These are phyloP conservation scores for Drosophila obscura DNA, from an alignment of 1,140 invertebrate genomes.

Conservation along the genomic window DNA sequence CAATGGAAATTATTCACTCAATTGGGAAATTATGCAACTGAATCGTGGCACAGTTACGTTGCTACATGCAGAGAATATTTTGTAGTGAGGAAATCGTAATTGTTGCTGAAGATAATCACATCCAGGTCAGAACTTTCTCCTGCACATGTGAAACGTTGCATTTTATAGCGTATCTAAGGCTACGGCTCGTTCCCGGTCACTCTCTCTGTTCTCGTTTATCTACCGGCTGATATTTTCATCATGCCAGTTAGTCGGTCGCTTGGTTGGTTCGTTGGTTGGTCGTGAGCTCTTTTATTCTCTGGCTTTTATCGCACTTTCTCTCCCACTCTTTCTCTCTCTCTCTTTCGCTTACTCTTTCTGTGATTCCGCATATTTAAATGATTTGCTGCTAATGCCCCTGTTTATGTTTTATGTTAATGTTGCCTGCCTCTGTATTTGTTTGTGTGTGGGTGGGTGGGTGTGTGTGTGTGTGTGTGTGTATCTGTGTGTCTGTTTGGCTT, in stretches of 20 bases:
- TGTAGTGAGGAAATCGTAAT: too few species aligned
- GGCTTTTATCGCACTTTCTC: background rate
- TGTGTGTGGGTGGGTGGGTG: slow-evolving; percentile 52
- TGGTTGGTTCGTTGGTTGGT: slow-evolving; percentile 27
- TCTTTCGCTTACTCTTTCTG: background rate
- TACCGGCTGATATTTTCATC: slow-evolving; percentile 31
- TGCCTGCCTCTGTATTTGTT: slow-evolving; percentile 31
- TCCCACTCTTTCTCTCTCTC: background rate
- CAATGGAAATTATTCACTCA: too few species aligned
- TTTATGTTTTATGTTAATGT: slow-evolving; percentile 80
- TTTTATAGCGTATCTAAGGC: too few species aligned
- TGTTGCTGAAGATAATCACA: too few species aligned
- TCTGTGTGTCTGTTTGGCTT: slow-evolving; percentile 68
- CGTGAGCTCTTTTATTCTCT: background rate
- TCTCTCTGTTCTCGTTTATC: slow-evolving; percentile 10
- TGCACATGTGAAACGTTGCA: too few species aligned
- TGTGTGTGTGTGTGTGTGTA: slow-evolving; percentile 24
- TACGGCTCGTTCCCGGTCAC: background rate
- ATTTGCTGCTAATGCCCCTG: slow-evolving; percentile 79
- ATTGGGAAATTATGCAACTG: too few species aligned
- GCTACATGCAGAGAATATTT: too few species aligned
- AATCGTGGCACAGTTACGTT: too few species aligned
- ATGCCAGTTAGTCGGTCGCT: slow-evolving; percentile 64
- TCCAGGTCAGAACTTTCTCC: too few species aligned
- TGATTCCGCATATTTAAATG: slow-evolving; percentile 71